Conservation (phyloP, 2,797 vertebrate genomes). For the Rhynchonycteris naso region DNA sequence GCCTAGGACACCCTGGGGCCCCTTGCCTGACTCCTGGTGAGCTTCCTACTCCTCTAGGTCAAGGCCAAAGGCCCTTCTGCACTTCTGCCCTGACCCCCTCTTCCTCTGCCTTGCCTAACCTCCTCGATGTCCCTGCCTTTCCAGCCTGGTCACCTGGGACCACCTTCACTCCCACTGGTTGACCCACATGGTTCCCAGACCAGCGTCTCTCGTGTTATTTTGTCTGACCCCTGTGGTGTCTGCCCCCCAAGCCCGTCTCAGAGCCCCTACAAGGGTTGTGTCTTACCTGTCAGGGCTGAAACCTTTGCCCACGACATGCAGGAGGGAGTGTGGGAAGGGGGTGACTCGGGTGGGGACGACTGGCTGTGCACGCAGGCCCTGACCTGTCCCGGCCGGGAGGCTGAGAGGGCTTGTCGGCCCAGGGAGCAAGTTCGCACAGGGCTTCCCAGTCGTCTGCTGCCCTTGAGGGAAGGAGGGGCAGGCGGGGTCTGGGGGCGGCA, state of each 20-base stretch:
- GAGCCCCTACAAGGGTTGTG: not conserved
- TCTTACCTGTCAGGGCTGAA: not conserved
- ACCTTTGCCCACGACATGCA: not conserved
- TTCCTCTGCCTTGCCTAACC: rapidly evolving
- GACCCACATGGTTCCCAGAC: not conserved
- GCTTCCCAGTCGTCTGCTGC: not conserved
- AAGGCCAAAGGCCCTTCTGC: not conserved
- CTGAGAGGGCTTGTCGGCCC: not conserved
- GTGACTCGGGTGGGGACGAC: not conserved
- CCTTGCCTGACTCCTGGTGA: not conserved
- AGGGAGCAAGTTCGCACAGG: not conserved
- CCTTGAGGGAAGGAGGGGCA: not conserved
- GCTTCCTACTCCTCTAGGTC: no score
- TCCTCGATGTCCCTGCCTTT: no score
- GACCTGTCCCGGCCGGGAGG: rapidly evolving
- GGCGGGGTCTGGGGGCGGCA: not conserved
- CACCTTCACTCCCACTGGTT: rapidly evolving
- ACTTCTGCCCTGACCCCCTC: not conserved
- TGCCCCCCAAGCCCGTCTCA: not conserved
- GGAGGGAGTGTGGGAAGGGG: not conserved
- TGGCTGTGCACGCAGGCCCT: not conserved
- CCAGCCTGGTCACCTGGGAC: not conserved
- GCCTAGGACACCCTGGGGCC: not conserved
- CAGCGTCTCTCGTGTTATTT: not conserved
- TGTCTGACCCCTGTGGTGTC: no score